Base-by-base conservation (phyloP, 2,888 invertebrate genomes). In the Pogonocherus hispidulus region DNA sequence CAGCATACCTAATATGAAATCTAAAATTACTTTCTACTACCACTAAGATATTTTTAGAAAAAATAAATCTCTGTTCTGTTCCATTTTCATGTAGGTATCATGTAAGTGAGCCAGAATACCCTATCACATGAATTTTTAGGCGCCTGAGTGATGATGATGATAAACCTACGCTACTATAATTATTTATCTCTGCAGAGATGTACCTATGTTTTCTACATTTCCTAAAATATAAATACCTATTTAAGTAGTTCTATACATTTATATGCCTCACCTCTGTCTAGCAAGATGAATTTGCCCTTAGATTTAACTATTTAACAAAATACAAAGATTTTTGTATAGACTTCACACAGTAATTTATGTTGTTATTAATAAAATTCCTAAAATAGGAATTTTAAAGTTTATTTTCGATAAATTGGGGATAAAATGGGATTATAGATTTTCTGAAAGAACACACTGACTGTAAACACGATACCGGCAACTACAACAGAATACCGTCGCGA, bases 11-110 rank as follows among this genome's bases (percentile, higher is more conserved):
- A 18, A 47, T n/a, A 59, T 19, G 16, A 59, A 47, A 47, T 47
- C 47, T 59, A 59, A 59, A 59, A 59, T 59, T 59, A 59, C 35
- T 27, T 20, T 9, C 0, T n/a, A 41, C 41, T 59, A 59, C 47
- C 46, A 20, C 16, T 59, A 59, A 3, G 59, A 47, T 59, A 59
- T 59, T 59, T 59, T 59, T 59, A 59, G 59, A 59, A 47, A 57
- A 59, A 59, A 59, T 16, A 47, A 41, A 20, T 47, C 47, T 59
- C 59, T 59, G 47, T 32, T 59, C 59, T 59, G 47, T 46, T 18
- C 41, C 37, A 19, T 52, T 27, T 27, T 16, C 32, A 18, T 11
- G 18, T 52, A 49, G 6, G 9, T 49, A 41, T 14, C 14, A 14
- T 32, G 16, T 18, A 18, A 27, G 16, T n/a, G 14, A 14, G 51